A percentile compares a stretch with the other conserved stretches of the same genome.
Conservation (phyloP, 2,797 vertebrate genomes). For the Macroramphosus scolopax region DNA sequence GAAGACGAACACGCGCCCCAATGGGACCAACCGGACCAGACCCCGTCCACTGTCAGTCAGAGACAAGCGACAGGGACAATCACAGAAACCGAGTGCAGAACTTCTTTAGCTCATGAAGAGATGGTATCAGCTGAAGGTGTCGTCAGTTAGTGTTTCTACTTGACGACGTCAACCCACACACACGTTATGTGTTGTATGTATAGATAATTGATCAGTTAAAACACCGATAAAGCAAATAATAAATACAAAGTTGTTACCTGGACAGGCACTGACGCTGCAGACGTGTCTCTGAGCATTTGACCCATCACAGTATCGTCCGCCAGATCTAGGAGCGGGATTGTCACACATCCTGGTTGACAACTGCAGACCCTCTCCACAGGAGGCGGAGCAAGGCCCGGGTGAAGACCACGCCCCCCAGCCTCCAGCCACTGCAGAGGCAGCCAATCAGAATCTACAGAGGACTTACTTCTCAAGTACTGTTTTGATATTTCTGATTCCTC, state of each 20-base stretch:
- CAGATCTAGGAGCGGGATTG: slow-evolving; percentile 49
- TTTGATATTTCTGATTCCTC: background rate
- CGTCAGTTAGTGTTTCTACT: too few species aligned
- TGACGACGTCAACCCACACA: too few species aligned
- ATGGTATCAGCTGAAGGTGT: too few species aligned
- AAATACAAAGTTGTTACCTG: too few species aligned
- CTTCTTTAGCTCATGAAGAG: too few species aligned
- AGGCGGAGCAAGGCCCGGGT: slow-evolving; percentile 26
- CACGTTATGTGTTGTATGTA: too few species aligned
- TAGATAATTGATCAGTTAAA: too few species aligned
- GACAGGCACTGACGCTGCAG: slow-evolving; percentile 48
- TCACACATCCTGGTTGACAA: slow-evolving; percentile 44
- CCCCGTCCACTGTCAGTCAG: slow-evolving; percentile 50
- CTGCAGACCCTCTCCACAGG: slow-evolving; percentile 62
- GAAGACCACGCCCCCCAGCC: slow-evolving; percentile 61
- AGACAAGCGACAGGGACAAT: too few species aligned
- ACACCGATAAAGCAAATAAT: too few species aligned
- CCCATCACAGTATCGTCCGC: slow-evolving; percentile 47
- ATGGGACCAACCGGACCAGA: slow-evolving; percentile 59
- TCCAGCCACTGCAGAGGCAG: slow-evolving; percentile 51
- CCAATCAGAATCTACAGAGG: slow-evolving; percentile 1
- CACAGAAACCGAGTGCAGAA: too few species aligned
- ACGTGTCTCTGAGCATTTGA: background rate
- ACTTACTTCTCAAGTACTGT: background rate
- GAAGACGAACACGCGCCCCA: slow-evolving; percentile 55